Percentiles rank a stretch among this genome's conserved stretches.
Conservation (phyloP, 2,797 vertebrate genomes). For the Neosilurus mollespiculum region DNA sequence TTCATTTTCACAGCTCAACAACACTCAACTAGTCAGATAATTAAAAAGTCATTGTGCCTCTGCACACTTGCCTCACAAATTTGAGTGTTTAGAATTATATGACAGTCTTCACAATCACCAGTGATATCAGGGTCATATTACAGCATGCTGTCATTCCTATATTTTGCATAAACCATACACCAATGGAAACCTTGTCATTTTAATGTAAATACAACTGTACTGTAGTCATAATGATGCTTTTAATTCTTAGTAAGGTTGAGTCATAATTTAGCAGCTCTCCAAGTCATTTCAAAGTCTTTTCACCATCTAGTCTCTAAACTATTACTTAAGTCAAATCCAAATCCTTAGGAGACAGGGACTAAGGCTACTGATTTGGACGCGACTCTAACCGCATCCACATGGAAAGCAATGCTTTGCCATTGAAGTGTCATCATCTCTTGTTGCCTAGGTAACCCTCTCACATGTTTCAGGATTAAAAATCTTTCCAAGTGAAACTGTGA, state of each 20-base stretch:
- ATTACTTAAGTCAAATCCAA: too few species aligned
- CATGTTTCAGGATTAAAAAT: too few species aligned
- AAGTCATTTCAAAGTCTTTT: not conserved
- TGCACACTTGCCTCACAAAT: conserved; percentile 56
- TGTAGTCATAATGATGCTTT: not conserved
- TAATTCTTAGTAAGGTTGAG: not conserved
- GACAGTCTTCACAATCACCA: conserved; percentile 51
- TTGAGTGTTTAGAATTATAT: conserved; percentile 62
- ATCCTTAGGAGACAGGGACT: not conserved
- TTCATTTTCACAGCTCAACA: conserved; percentile 64
- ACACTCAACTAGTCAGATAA: conserved; percentile 65
- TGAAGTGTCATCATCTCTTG: too few species aligned
- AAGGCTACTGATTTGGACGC: not conserved
- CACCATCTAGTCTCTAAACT: not conserved
- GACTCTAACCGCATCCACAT: not conserved
- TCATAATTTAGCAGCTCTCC: not conserved
- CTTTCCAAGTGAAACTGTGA: too few species aligned
- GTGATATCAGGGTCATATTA: conserved; percentile 55
- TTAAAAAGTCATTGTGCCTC: conserved; percentile 68
- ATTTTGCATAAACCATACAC: conserved; percentile 14
- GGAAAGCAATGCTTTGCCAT: too few species aligned
- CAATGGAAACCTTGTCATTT: not conserved
- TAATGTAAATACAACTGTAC: not conserved
- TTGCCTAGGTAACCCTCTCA: too few species aligned
- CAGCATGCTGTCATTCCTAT: conserved; percentile 34